Base-by-base conservation (phyloP, 2,888 invertebrate genomes). In the Aproaerema taeniolella region DNA sequence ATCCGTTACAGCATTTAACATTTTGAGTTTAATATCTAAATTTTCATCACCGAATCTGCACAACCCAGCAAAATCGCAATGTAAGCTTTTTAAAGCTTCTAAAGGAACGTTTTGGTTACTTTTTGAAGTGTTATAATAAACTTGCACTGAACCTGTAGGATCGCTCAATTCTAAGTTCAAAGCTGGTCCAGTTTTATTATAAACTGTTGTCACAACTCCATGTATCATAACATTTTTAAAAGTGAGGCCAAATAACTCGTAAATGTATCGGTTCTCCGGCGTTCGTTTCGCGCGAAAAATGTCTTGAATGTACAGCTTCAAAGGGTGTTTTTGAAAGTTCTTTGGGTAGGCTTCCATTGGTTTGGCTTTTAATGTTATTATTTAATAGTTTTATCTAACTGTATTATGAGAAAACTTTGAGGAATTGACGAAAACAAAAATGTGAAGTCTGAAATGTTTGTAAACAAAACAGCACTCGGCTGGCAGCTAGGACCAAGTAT, bases 151-250 rank as follows among this genome's bases (percentile, higher is more conserved):
- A 1, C 78, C 85, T 1, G 85, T 83, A 0, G 79, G 67, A 49
- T 85, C 86, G 20, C 74, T 78, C 3, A 86, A 42, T 56, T 86
- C 82, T 14, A 82, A 52, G 49, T 81, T 78, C 0, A 62, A 66
- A 2, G 62, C 25, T 13, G 43, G 57, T 12, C 37, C 49, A 12
- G 54, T 58, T 29, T 52, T 63, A 48, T 79, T 81, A 53, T 69
- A 74, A 31, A 78, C 51, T 13, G 73, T 55, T 3, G 83, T 85
- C 7, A 82, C 58, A 3, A 81, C 68, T 1, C 85, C 85, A 15
- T 85, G 80, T 39, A 86, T 60, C 72, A 74, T 79, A 7, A 83
- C 50, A 43, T 85, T 85, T 57, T 86, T 86, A 50, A 85, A 83
- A 38, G 60, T 67, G 8, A 71, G 31, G 1, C 69, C 70, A 35